Conservation (phyloP, 2,888 invertebrate species). For the Cephus spinipes region DNA sequence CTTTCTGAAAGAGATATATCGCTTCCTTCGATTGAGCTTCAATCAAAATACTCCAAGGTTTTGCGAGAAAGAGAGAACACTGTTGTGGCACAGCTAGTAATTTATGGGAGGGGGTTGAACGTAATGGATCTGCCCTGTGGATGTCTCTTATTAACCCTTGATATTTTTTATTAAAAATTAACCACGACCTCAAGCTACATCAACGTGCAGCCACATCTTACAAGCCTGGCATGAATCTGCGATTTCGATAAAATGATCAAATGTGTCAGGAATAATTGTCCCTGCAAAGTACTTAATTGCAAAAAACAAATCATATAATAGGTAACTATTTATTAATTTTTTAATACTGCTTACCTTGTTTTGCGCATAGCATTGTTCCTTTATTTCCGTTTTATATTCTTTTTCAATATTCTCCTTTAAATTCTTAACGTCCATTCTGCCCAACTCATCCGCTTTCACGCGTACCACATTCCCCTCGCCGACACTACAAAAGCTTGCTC, state of each 20-base stretch:
- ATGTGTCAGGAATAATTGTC: conserved; percentile 72
- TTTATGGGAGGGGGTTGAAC: conserved; percentile 74
- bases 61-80: conserved; percentile 69
- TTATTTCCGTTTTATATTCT: conserved; percentile 27
- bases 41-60: conserved; percentile 62
- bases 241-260: conserved; percentile 70
- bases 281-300: conserved; percentile 53
- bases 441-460: conserved; percentile 65
- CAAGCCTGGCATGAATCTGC: conserved; percentile 69
- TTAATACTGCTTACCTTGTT: conserved; percentile 29
- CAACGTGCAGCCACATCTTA: conserved; percentile 72
- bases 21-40: conserved; percentile 68
- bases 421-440: conserved; percentile 61
- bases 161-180: conserved; percentile 70
- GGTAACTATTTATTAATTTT: background rate
- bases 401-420: conserved; percentile 45
- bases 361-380: conserved; percentile 30
- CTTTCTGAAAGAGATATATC: conserved; percentile 71
- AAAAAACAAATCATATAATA: conserved; percentile 36
- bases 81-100: conserved; percentile 72
- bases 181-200: conserved; percentile 74
- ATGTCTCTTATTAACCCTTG: conserved; percentile 69
- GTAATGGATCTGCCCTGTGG: conserved; percentile 72
- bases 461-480: conserved; percentile 71
- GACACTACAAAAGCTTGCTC: conserved; percentile 72